Conservation (phyloP, 2,888 invertebrate genomes). For the Stenodera caucasica region DNA sequence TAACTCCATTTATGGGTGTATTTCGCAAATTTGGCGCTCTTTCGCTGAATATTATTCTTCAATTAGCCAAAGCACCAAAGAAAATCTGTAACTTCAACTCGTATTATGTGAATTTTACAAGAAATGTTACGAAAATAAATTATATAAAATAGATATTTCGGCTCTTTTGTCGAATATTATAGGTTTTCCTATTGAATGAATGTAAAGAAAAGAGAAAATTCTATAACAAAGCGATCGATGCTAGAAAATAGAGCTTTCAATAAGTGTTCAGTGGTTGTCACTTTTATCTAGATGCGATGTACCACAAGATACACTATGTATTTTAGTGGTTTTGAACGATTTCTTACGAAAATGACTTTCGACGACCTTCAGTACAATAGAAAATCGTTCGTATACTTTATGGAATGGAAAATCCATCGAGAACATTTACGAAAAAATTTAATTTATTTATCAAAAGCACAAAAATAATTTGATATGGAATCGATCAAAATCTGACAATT, state of each 20-base stretch:
- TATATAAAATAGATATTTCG: too few relatives aligned
- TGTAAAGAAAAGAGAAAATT: constrained; percentile 11
- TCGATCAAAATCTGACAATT: constrained; percentile 6
- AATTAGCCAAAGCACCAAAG: background rate
- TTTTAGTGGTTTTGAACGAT: constrained; percentile 24
- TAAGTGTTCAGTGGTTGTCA: constrained; percentile 25
- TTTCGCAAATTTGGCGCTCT: background rate
- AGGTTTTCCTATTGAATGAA: background rate
- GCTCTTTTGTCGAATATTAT: background rate
- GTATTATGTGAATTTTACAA: too few relatives aligned
- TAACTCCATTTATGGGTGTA: background rate
- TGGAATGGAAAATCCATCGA: constrained; percentile 13
- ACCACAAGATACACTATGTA: constrained; percentile 16
- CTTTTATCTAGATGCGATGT: constrained; percentile 24
- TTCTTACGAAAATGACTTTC: constrained; percentile 18
- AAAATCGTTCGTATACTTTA: constrained; percentile 13
- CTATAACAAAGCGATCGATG: constrained; percentile 13
- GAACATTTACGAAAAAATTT: constrained; percentile 10
- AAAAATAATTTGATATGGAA: background rate
- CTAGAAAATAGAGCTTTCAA: constrained; percentile 23
- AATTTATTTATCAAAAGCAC: background rate
- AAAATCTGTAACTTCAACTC: too few relatives aligned
- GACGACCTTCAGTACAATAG: constrained; percentile 20
- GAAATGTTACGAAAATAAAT: too few relatives aligned
- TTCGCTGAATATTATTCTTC: background rate